A percentile compares a stretch with the other conserved stretches of the same genome.
These are phyloP conservation scores for Tiliqua scincoides DNA, from an alignment of 2,113 vertebrate genomes.

Conservation along the genomic window DNA sequence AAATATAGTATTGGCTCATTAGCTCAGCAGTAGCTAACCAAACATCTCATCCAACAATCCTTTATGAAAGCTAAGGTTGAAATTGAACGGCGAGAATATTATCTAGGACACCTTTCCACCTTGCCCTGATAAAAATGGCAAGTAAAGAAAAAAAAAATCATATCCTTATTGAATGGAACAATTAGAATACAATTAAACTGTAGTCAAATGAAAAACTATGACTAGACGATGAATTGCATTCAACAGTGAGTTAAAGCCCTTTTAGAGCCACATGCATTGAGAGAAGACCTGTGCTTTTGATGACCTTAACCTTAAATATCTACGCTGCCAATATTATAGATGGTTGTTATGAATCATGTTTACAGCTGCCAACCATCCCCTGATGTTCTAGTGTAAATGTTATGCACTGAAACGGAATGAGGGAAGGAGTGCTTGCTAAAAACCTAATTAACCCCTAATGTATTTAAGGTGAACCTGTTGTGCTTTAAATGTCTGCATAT, in stretches of 20 bases:
- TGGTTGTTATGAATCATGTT: slow-evolving; percentile 34
- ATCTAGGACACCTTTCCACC: background rate
- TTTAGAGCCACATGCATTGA: background rate
- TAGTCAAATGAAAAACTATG: background rate
- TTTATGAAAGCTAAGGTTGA: background rate
- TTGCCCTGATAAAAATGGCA: background rate
- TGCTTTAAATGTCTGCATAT: slow-evolving; percentile 54
- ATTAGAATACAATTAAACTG: background rate
- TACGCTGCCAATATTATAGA: slow-evolving; percentile 8
- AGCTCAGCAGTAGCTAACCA: background rate
- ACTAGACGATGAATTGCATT: background rate
- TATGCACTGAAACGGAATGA: slow-evolving; percentile 49
- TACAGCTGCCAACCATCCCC: slow-evolving; percentile 45
- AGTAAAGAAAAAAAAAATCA: accelerated
- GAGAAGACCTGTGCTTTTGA: slow-evolving; percentile 2
- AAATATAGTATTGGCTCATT: background rate
- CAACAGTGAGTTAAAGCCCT: background rate
- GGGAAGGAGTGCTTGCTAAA: slow-evolving; percentile 58
- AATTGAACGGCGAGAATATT: background rate
- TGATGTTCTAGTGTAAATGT: slow-evolving; percentile 28
- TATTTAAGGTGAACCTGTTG: slow-evolving; percentile 50
- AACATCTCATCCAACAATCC: background rate
- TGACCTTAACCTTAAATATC: slow-evolving; percentile 49
- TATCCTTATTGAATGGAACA: background rate
- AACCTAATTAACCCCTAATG: slow-evolving; percentile 67